A percentile compares a stretch with the other conserved stretches of the same genome.
Evolutionary conservation across 2,888 invertebrate species (phyloP).

Genomic region (Drosophila buzzatii): DNA sequence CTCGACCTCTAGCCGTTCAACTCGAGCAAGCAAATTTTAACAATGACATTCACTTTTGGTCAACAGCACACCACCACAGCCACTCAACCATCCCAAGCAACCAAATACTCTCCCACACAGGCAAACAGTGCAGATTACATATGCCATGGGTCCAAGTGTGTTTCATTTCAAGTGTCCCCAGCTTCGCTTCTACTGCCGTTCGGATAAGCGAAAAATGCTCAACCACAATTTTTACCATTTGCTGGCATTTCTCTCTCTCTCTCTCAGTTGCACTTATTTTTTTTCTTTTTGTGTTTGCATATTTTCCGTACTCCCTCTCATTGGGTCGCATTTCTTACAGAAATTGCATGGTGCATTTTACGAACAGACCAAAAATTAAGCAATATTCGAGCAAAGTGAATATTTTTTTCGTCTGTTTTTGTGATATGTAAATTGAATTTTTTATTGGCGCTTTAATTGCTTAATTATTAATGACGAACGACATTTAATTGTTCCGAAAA

Average conservation of each 20-base stretch:
- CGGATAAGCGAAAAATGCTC: slow-evolving; percentile 30
- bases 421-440: slow-evolving; percentile 11
- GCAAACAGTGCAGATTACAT: slow-evolving; percentile 53
- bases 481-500: slow-evolving; percentile 26
- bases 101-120: slow-evolving; percentile 1
- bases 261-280: slow-evolving; percentile 8
- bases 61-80: slow-evolving; percentile 10
- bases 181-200: background rate
- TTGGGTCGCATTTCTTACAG: slow-evolving; percentile 59
- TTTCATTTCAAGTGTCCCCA: slow-evolving; percentile 25
- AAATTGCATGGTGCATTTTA: slow-evolving; percentile 43
- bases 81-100: background rate
- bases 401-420: slow-evolving; percentile 3
- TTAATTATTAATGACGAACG: slow-evolving; percentile 26
- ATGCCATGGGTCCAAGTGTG: slow-evolving; percentile 51
- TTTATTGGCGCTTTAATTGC: slow-evolving; percentile 22
- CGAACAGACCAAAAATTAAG: slow-evolving; percentile 39
- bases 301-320: slow-evolving; percentile 6
- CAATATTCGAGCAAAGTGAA: slow-evolving; percentile 35
- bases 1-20: slow-evolving; percentile 20
- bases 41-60: slow-evolving; percentile 62
- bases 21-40: slow-evolving; percentile 50
- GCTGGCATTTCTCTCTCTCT: slow-evolving; percentile 51
- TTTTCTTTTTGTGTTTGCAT: background rate
- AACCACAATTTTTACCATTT: slow-evolving; percentile 60